Evolutionary conservation across 2,797 vertebrate species (phyloP).

Genomic region (Lepus townsendii): DNA sequence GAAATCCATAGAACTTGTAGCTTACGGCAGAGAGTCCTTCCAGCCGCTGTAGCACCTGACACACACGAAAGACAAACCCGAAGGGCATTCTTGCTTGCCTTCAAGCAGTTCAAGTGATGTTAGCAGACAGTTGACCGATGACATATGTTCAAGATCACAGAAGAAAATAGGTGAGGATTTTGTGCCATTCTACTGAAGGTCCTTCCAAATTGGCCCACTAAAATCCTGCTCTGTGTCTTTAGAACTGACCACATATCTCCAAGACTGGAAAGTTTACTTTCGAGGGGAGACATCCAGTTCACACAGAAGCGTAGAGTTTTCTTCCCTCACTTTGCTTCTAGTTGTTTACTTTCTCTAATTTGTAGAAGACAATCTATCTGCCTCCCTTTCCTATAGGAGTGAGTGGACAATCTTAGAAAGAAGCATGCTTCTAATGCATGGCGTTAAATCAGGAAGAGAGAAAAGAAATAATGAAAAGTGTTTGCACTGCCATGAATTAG

Average conservation of each 20-base stretch:
- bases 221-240: background rate
- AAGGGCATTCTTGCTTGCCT: background rate
- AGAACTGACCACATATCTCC: background rate
- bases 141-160: background rate
- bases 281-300: background rate
- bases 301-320: background rate
- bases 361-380: background rate
- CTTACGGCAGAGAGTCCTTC: background rate
- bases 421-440: background rate
- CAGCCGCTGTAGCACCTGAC: background rate
- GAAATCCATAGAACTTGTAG: background rate
- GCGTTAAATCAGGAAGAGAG: background rate
- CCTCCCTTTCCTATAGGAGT: background rate
- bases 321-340: background rate
- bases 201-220: background rate
- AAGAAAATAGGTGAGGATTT: background rate
- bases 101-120: background rate
- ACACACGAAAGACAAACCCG: background rate
- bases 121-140: background rate
- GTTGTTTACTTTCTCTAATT: background rate
- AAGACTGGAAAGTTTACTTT: conserved; percentile 35
- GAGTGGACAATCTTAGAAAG: background rate
- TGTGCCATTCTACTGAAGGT: background rate
- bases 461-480: background rate
- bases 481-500: background rate